phyloP scores from a whole-genome alignment of 2,797 vertebrate genomes.

The Lacerta bilineata region DNA sequence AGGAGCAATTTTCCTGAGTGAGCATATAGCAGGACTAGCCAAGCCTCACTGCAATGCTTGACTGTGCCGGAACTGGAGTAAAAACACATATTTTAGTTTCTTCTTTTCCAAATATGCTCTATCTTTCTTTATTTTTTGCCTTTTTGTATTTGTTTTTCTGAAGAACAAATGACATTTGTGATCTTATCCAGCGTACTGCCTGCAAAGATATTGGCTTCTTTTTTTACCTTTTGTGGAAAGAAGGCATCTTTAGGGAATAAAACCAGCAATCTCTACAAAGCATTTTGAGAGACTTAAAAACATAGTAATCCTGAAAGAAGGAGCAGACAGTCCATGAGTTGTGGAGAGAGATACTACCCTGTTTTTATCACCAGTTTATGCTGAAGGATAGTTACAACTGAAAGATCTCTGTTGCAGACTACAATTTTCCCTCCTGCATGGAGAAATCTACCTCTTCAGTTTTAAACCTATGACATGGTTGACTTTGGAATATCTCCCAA shows the following conservation, averaged over 20 bases:
- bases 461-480: conserved; percentile 51
- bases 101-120: not conserved
- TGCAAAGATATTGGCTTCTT: not conserved
- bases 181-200: not conserved
- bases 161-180: not conserved
- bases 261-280: conserved; percentile 20
- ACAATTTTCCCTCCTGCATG: not conserved
- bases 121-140: accelerated
- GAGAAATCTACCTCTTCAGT: conserved; percentile 34
- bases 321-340: not conserved
- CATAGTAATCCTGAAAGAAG: not conserved
- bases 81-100: conserved; percentile 23
- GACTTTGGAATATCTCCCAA: conserved; percentile 41
- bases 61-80: conserved; percentile 28
- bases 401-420: not conserved
- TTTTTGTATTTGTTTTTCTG: not conserved
- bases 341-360: accelerated
- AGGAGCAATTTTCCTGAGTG: conserved; percentile 53
- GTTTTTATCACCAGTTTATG: not conserved
- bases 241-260: not conserved
- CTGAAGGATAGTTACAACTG: not conserved
- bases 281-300: not conserved
- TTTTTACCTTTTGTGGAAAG: not conserved
- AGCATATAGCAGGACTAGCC: conserved; percentile 43
- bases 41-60: not conserved